These are phyloP conservation scores for Fringilla coelebs DNA, from an alignment of 2,797 vertebrate genomes.

Conservation along the genomic window DNA sequence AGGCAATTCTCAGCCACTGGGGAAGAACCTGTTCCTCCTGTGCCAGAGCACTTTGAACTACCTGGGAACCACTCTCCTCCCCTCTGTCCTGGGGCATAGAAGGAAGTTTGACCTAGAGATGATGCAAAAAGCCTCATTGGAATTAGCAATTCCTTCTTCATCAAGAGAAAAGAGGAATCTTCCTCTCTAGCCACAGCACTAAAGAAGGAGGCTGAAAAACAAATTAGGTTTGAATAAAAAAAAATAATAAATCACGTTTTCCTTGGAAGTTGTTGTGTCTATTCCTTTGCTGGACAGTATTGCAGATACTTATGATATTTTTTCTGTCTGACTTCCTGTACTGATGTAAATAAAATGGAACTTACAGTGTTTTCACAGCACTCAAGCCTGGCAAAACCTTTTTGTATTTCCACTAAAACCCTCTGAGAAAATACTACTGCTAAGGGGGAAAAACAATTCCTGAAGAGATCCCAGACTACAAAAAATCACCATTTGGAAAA, in stretches of 20 bases:
- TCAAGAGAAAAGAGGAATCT: background rate
- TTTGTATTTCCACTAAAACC: background rate
- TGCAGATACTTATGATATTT: background rate
- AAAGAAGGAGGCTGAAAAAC: background rate
- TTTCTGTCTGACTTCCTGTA: background rate
- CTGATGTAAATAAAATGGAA: background rate
- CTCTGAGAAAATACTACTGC: background rate
- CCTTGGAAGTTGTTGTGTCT: background rate
- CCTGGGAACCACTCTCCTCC: background rate
- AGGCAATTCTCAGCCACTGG: background rate
- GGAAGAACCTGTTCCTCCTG: background rate
- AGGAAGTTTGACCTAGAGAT: background rate
- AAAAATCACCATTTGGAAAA: background rate
- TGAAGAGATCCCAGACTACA: background rate
- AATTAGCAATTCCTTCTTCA: background rate
- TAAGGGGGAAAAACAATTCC: background rate
- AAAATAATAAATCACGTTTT: background rate
- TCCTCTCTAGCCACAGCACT: background rate
- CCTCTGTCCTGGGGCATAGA: rapidly evolving
- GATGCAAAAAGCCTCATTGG: background rate
- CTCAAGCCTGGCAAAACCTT: background rate
- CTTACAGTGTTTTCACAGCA: background rate
- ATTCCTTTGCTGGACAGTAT: background rate
- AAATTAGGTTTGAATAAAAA: background rate
- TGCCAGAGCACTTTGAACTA: background rate